These are phyloP conservation scores for Bombyx mandarina DNA, from an alignment of 1,140 invertebrate genomes.

Conservation along the genomic window DNA sequence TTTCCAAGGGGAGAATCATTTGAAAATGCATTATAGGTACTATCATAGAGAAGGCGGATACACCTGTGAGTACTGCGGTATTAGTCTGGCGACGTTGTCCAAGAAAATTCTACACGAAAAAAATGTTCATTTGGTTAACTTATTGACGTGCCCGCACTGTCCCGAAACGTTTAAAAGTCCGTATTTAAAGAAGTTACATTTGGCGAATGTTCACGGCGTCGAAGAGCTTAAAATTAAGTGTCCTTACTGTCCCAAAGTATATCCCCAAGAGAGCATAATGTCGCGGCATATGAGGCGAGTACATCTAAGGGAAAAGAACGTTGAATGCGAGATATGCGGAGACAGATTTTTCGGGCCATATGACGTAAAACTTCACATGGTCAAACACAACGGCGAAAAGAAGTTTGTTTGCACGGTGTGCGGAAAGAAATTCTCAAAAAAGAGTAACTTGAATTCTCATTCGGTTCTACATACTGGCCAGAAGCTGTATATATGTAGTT, in stretches of 20 bases:
- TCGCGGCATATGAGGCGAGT: conserved; percentile 57
- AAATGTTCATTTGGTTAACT: conserved; percentile 49
- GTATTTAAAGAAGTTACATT: conserved; percentile 54
- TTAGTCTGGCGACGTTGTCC: conserved; percentile 39
- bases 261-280: conserved; percentile 58
- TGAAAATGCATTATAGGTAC: conserved; percentile 60
- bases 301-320: conserved; percentile 53
- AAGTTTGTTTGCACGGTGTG: conserved; percentile 74
- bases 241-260: conserved; percentile 50
- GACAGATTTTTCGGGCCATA: conserved; percentile 80
- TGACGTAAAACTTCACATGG: conserved; percentile 78
- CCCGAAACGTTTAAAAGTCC: conserved; percentile 56
- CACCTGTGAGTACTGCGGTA: conserved; percentile 44
- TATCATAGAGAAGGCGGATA: conserved; percentile 58
- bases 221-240: conserved; percentile 59
- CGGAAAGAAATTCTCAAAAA: conserved; percentile 73
- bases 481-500: conserved; percentile 65
- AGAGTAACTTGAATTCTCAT: conserved; percentile 72
- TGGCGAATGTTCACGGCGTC: conserved; percentile 53
- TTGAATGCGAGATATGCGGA: conserved; percentile 63
- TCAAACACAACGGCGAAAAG: conserved; percentile 78
- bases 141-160: conserved; percentile 45
- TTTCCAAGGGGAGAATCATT: conserved; percentile 58
- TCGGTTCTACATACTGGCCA: conserved; percentile 70
- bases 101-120: conserved; percentile 55